phyloP scores from a whole-genome alignment of 1,140 invertebrate genomes.

The Tenebrio molitor region DNA sequence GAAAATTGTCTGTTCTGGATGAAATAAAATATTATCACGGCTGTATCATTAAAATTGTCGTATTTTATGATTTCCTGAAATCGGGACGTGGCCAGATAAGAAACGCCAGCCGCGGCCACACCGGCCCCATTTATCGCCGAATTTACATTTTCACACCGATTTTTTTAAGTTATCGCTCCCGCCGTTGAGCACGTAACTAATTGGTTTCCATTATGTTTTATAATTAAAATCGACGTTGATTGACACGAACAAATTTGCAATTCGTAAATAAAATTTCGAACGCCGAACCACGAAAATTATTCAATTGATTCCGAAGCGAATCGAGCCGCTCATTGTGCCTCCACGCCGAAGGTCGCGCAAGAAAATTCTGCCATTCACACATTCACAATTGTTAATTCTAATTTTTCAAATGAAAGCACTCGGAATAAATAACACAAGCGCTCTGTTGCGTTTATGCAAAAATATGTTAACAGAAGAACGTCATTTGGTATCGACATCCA shows the following conservation, averaged over 20 bases:
- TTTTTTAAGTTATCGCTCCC: background rate
- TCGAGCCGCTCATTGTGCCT: background rate
- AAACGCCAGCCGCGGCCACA: background rate
- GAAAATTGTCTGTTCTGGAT: conserved; percentile 22
- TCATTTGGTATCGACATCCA: too few relatives aligned
- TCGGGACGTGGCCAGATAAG: conserved; percentile 18
- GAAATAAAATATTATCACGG: conserved; percentile 32
- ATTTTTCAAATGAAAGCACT: too few relatives aligned
- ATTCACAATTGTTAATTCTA: background rate
- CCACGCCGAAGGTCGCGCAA: background rate
- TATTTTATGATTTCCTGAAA: conserved; percentile 32
- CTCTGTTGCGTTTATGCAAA: too few relatives aligned
- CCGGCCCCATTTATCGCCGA: background rate
- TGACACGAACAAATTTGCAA: conserved; percentile 15
- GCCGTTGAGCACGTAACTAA: conserved; percentile 29
- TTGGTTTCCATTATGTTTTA: conserved; percentile 21
- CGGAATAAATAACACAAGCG: too few relatives aligned
- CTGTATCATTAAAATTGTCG: conserved; percentile 33
- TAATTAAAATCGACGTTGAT: conserved; percentile 29
- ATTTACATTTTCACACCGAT: conserved; percentile 7
- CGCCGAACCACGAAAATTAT: conserved; percentile 21
- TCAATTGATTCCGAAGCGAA: conserved; percentile 3
- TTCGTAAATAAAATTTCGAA: conserved; percentile 25
- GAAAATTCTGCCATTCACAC: conserved; percentile 24
- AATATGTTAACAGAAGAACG: too few relatives aligned